Conservation (phyloP, 2,888 invertebrate species). For the Dasypolia templi region DNA sequence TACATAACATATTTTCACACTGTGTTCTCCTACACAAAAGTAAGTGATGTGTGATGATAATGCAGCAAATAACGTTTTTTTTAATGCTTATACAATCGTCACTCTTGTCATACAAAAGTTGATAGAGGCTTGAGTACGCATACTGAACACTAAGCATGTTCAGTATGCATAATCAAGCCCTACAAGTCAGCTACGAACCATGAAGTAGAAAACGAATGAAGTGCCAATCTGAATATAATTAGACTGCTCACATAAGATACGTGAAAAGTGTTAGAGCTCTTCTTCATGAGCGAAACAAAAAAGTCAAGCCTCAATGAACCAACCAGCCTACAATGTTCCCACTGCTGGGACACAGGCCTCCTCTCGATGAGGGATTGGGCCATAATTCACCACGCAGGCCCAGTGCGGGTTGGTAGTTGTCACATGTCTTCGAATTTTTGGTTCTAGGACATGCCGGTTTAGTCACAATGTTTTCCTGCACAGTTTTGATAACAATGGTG, state of each 20-base stretch:
- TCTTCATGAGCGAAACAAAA: background rate
- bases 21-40: conserved; percentile 30
- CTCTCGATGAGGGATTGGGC: too few relatives aligned
- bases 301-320: background rate
- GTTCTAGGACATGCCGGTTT: too few relatives aligned
- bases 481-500: too few relatives aligned
- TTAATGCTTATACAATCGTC: conserved; percentile 19
- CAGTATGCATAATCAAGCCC: too few relatives aligned
- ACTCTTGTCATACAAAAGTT: conserved; percentile 51
- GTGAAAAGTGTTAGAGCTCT: background rate
- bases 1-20: conserved; percentile 11
- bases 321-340: too few relatives aligned
- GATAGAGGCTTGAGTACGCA: conserved; percentile 44
- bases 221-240: background rate
- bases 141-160: conserved; percentile 57
- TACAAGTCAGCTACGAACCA: conserved; percentile 11
- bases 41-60: conserved; percentile 26
- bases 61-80: conserved; percentile 22
- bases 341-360: too few relatives aligned
- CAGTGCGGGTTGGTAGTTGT: too few relatives aligned
- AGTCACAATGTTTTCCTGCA: too few relatives aligned
- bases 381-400: too few relatives aligned
- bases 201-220: conserved; percentile 37
- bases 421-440: too few relatives aligned
- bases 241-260: background rate